These are phyloP conservation scores for Hermaeophaga mercurialis DNA, from an alignment of 2,888 invertebrate species.

Conservation along the genomic window DNA sequence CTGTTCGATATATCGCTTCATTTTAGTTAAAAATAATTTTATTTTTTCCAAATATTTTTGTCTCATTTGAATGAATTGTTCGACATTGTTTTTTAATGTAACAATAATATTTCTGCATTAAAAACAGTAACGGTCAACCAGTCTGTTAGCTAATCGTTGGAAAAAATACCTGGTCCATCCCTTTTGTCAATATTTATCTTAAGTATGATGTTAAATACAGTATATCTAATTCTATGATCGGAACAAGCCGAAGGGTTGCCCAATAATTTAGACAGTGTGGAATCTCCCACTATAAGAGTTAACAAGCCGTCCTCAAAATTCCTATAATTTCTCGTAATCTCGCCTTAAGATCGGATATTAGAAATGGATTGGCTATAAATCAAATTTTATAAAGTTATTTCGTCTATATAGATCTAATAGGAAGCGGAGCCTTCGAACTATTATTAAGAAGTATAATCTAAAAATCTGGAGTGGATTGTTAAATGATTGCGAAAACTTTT, in stretches of 20 bases:
- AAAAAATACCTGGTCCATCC: constrained; percentile 26
- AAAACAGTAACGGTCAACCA: background rate
- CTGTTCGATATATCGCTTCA: too few relatives aligned
- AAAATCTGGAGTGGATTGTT: constrained; percentile 9
- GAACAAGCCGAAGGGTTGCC: constrained; percentile 30
- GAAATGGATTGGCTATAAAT: constrained; percentile 34
- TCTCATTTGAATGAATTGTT: too few relatives aligned
- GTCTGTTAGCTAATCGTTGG: constrained; percentile 30
- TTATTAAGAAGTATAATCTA: constrained; percentile 32
- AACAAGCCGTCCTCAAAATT: constrained; percentile 28
- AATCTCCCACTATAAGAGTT: constrained; percentile 31
- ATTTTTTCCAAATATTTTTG: too few relatives aligned
- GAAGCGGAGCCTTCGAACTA: constrained; percentile 26
- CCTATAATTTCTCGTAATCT: constrained; percentile 32
- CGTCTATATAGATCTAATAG: constrained; percentile 23
- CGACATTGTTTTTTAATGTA: background rate
- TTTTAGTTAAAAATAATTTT: too few relatives aligned
- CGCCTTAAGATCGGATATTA: constrained; percentile 30
- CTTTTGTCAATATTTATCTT: constrained; percentile 41
- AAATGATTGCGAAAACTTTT: constrained; percentile 25
- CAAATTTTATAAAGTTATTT: constrained; percentile 34
- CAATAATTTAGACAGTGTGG: constrained; percentile 34
- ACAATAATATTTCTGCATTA: background rate
- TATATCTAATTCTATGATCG: constrained; percentile 34
- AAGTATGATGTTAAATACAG: constrained; percentile 38